phyloP scores from a whole-genome alignment of 2,888 invertebrate genomes.

The Yponomeuta malinellus region DNA sequence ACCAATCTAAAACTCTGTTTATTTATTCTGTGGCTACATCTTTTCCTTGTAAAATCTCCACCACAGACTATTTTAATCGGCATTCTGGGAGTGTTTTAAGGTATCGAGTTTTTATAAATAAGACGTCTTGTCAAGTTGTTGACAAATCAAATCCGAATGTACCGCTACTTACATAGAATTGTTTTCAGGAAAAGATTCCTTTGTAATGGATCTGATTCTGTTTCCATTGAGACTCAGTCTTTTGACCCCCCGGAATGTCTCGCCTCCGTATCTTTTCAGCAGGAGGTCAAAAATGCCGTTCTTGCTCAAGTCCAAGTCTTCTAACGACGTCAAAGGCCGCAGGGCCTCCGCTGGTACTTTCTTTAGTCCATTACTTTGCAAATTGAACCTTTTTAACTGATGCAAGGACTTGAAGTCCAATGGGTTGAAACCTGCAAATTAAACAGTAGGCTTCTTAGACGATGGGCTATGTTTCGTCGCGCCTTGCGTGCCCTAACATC shows the following conservation, averaged over 20 bases:
- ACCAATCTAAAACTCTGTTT: no score
- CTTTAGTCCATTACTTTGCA: conserved; percentile 63
- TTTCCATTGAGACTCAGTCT: conserved; percentile 70
- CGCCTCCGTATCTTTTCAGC: conserved; percentile 44
- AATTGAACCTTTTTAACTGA: conserved; percentile 53
- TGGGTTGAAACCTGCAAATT: conserved; percentile 39
- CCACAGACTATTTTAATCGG: no score
- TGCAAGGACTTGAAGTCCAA: conserved; percentile 53
- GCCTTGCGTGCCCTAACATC: no score
- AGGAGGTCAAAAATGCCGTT: conserved; percentile 58
- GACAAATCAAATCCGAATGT: no score
- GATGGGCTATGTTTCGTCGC: no score
- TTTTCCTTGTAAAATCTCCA: no score
- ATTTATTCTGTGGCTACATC: no score
- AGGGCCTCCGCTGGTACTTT: conserved; percentile 56
- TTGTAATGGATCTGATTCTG: conserved; percentile 53
- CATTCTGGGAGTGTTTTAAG: no score
- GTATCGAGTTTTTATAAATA: no score
- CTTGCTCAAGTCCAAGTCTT: conserved; percentile 66
- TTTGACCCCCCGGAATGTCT: conserved; percentile 44
- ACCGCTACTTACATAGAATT: conserved; percentile 56
- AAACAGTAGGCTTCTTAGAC: no score
- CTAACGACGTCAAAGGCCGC: conserved; percentile 49
- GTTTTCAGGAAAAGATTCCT: conserved; percentile 53
- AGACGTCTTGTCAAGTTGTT: no score